These are phyloP conservation scores for Montipora capitata DNA, from an alignment of 92 coral and sea anemone genomes.

Conservation along the genomic window DNA sequence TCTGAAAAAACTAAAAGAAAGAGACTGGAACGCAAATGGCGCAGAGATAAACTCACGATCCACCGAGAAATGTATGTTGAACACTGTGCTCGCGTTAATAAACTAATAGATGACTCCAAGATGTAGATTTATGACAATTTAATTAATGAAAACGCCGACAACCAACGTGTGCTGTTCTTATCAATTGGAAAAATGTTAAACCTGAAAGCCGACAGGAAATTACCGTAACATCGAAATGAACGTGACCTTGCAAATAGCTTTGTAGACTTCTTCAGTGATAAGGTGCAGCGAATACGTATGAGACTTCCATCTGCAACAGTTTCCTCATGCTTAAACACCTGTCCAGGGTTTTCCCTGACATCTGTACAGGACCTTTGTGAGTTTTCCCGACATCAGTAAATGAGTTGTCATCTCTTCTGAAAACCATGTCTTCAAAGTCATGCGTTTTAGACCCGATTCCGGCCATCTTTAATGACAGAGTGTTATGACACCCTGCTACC, in stretches of 20 bases:
- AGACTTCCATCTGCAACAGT: conserved; percentile 29
- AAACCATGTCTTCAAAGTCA: conserved; percentile 57
- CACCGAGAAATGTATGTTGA: conserved; percentile 25
- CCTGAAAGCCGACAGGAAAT: conserved; percentile 57
- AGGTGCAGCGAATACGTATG: conserved; percentile 40
- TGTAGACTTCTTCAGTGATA: conserved; percentile 61
- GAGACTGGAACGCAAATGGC: conserved; percentile 52
- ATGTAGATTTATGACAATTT: conserved; percentile 46
- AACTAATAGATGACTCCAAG: conserved; percentile 53
- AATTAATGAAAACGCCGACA: conserved; percentile 49
- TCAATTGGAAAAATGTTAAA: conserved; percentile 42
- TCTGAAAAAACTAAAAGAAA: no score
- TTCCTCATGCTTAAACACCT: conserved; percentile 27
- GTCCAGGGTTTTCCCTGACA: conserved; percentile 8
- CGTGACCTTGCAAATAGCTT: conserved; percentile 51
- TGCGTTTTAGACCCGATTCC: conserved; percentile 72
- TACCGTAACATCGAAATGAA: conserved; percentile 31
- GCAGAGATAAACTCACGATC: conserved; percentile 37
- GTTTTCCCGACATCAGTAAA: conserved; percentile 52
- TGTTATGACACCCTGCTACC: conserved; percentile 71
- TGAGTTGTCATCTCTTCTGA: conserved; percentile 72
- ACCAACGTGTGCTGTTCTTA: conserved; percentile 41
- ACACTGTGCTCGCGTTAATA: conserved; percentile 30
- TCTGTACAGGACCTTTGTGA: conserved; percentile 17
- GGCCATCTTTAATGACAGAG: conserved; percentile 51